phyloP scores from a whole-genome alignment of 2,888 invertebrate genomes.

The Balanococcus diminutus region DNA sequence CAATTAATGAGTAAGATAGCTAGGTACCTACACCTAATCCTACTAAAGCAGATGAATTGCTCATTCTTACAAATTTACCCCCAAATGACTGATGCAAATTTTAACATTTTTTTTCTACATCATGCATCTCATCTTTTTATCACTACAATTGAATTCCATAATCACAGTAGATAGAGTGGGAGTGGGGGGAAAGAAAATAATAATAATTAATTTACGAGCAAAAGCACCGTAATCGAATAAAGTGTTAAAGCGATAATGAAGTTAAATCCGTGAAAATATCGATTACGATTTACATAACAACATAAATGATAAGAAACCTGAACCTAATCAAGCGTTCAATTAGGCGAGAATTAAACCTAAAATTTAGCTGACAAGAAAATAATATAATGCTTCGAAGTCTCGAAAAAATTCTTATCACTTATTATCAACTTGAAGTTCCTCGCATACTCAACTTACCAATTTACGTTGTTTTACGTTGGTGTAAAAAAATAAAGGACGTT shows the following conservation, averaged over 20 bases:
- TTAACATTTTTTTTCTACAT: too few species aligned
- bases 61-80: too few species aligned
- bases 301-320: background rate
- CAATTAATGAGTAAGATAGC: too few species aligned
- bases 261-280: background rate
- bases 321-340: background rate
- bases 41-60: too few species aligned
- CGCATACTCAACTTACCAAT: background rate
- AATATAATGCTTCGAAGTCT: background rate
- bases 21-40: too few species aligned
- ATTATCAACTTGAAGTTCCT: background rate
- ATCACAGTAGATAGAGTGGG: too few species aligned
- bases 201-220: background rate
- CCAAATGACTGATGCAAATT: too few species aligned
- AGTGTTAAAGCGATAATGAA: background rate
- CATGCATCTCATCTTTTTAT: too few species aligned
- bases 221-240: background rate
- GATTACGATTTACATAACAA: background rate
- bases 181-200: background rate
- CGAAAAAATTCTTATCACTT: background rate
- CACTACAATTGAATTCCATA: too few species aligned
- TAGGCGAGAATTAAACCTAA: background rate
- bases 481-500: background rate
- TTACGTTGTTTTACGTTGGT: background rate
- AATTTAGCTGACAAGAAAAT: conserved; percentile 3